Evolutionary conservation across 2,888 invertebrate species (phyloP).

Genomic region (Himalopsyche japonica): DNA sequence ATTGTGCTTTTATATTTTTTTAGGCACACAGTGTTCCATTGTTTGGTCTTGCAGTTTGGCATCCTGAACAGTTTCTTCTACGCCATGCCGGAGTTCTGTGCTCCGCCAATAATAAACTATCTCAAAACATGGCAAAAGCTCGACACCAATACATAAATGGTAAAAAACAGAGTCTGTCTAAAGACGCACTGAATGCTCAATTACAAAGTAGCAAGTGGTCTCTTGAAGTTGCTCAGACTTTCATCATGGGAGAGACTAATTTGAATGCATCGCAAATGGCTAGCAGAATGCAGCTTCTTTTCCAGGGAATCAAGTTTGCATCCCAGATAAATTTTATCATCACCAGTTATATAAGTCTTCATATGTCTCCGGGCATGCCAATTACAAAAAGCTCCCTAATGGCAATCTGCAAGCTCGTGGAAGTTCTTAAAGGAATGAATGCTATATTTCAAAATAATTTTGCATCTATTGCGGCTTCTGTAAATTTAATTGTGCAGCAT

Average conservation of each 20-base stretch:
- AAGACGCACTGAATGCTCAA: slow-evolving; percentile 62
- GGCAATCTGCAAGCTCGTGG: slow-evolving; percentile 77
- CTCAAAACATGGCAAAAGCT: slow-evolving; percentile 54
- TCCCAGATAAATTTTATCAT: slow-evolving; percentile 65
- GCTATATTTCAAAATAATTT: slow-evolving; percentile 70
- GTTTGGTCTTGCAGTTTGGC: slow-evolving; percentile 81
- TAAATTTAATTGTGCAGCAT: slow-evolving; percentile 79
- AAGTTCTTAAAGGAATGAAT: slow-evolving; percentile 78
- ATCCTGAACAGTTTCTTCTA: slow-evolving; percentile 79
- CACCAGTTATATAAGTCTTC: slow-evolving; percentile 67
- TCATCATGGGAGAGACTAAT: slow-evolving; percentile 50
- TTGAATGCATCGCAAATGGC: slow-evolving; percentile 56
- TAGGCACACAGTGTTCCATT: slow-evolving; percentile 79
- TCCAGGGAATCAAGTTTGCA: slow-evolving; percentile 69
- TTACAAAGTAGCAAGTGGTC: slow-evolving; percentile 50
- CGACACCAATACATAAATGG: slow-evolving; percentile 62
- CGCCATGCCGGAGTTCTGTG: slow-evolving; percentile 64
- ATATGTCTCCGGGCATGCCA: slow-evolving; percentile 71
- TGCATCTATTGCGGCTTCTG: slow-evolving; percentile 70
- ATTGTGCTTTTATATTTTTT: slow-evolving; percentile 42
- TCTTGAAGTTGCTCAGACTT: slow-evolving; percentile 51
- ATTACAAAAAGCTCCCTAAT: slow-evolving; percentile 77
- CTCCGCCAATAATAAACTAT: slow-evolving; percentile 56
- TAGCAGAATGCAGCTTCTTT: slow-evolving; percentile 51
- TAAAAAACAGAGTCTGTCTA: slow-evolving; percentile 63